Percentiles rank a stretch among this genome's conserved stretches.
phyloP scores from a whole-genome alignment of 2,888 invertebrate species.

The Xanthorhoe spadicearia region DNA sequence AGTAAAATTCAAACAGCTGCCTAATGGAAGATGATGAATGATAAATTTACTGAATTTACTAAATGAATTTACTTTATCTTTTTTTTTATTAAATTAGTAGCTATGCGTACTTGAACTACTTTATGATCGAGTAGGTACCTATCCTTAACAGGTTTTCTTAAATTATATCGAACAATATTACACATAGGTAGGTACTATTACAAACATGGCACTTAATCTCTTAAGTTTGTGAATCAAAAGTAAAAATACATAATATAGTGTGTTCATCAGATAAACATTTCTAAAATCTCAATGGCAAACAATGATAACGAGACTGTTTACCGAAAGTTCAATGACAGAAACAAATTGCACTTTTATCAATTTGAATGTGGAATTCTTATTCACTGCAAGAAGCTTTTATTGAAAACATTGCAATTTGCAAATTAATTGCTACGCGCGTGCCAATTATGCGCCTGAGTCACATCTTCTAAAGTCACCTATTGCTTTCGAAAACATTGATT shows the following conservation, averaged over 20 bases:
- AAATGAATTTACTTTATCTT: too few relatives aligned
- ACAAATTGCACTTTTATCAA: slow-evolving; percentile 32
- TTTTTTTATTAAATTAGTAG: not conserved
- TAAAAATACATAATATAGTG: not conserved
- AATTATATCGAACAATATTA: not conserved
- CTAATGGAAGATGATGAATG: too few relatives aligned
- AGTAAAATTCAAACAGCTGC: not conserved
- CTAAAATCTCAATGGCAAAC: slow-evolving; percentile 23
- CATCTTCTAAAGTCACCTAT: slow-evolving; percentile 9
- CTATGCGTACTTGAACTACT: not conserved
- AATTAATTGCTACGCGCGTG: slow-evolving; percentile 29
- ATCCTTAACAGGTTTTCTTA: not conserved
- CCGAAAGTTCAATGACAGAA: slow-evolving; percentile 27
- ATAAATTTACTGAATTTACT: too few relatives aligned
- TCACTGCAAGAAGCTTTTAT: slow-evolving; percentile 33
- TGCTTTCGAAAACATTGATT: slow-evolving; percentile 10
- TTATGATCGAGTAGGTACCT: not conserved
- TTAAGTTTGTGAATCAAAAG: not conserved
- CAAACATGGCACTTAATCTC: not conserved
- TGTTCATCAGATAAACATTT: slow-evolving; percentile 1
- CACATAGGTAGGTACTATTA: not conserved
- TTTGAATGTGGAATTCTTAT: slow-evolving; percentile 36
- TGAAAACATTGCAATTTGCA: slow-evolving; percentile 28
- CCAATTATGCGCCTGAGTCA: slow-evolving; percentile 31
- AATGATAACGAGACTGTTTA: slow-evolving; percentile 27